These are phyloP conservation scores for Gorsachius magnificus DNA, from an alignment of 2,797 vertebrate species.

Conservation along the genomic window DNA sequence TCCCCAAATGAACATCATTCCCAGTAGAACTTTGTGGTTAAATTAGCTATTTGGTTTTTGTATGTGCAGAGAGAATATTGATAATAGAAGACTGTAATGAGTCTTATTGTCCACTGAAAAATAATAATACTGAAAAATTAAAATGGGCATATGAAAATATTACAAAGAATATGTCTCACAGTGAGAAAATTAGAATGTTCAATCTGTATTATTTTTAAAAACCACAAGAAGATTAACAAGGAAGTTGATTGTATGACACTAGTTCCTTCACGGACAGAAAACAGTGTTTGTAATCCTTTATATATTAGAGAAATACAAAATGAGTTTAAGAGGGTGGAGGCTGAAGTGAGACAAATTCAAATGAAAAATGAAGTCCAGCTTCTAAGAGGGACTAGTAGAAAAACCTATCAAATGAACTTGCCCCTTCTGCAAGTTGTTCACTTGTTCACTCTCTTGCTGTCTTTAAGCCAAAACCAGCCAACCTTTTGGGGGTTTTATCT, in stretches of 20 bases:
- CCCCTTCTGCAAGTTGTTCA: not conserved
- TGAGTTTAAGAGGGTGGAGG: not conserved
- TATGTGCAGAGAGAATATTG: not conserved
- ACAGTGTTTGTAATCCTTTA: not conserved
- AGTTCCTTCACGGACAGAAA: not conserved
- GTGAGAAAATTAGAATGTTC: not conserved
- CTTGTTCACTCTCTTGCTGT: not conserved
- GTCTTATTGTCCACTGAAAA: not conserved
- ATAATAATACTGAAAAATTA: not conserved
- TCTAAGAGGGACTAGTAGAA: not conserved
- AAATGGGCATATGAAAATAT: not conserved
- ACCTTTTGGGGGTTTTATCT: not conserved
- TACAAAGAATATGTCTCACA: not conserved
- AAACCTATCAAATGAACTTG: not conserved
- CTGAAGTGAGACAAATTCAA: not conserved
- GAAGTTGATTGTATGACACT: not conserved
- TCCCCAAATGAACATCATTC: not conserved
- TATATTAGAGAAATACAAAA: not conserved
- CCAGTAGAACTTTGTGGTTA: not conserved
- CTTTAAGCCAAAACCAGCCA: not conserved
- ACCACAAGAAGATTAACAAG: not conserved
- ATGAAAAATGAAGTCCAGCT: not conserved
- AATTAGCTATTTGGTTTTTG: not conserved
- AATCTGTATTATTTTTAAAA: not conserved
- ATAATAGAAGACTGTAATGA: not conserved